phyloP scores from a whole-genome alignment of 2,797 vertebrate genomes.

The Anniella stebbinsi region DNA sequence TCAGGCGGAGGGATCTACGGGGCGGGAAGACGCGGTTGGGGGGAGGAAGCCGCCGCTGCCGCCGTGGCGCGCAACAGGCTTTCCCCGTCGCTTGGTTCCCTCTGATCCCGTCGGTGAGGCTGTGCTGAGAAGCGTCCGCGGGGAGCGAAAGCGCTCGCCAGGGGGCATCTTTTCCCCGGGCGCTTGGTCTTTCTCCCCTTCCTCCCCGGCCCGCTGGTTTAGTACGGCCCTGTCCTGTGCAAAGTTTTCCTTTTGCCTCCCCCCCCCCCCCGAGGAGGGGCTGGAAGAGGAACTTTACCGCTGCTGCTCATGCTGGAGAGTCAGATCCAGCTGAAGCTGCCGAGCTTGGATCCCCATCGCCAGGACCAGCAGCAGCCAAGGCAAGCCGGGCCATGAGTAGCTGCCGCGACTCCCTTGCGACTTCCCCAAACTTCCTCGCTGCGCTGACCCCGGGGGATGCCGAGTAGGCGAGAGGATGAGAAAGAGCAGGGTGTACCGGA shows the following conservation, averaged over 20 bases:
- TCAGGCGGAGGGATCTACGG: conserved; percentile 23
- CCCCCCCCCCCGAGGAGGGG: too few species aligned
- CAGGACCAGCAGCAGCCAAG: too few species aligned
- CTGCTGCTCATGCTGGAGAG: neutral
- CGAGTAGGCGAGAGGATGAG: conserved; percentile 79
- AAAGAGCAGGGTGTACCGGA: conserved; percentile 78
- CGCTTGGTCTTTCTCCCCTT: neutral
- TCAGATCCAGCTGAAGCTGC: neutral
- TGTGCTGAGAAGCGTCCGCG: neutral
- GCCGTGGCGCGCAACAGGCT: too few species aligned
- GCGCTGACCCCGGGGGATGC: conserved; percentile 29
- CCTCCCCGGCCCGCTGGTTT: neutral
- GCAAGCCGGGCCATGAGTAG: neutral
- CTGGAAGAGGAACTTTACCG: neutral
- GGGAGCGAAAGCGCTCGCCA: neutral
- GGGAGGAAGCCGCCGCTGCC: neutral
- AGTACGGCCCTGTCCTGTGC: conserved; percentile 8
- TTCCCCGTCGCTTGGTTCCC: too few species aligned
- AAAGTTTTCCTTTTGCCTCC: neutral
- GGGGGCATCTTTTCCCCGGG: neutral
- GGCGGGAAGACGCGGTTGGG: neutral
- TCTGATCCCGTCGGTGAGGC: accelerated
- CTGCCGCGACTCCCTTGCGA: neutral
- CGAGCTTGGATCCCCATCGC: too few species aligned
- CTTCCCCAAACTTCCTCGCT: neutral